A percentile compares a stretch with the other conserved stretches of the same genome.
Conservation (phyloP, 2,888 invertebrate genomes). For the Ornithoptera alexandrae region DNA sequence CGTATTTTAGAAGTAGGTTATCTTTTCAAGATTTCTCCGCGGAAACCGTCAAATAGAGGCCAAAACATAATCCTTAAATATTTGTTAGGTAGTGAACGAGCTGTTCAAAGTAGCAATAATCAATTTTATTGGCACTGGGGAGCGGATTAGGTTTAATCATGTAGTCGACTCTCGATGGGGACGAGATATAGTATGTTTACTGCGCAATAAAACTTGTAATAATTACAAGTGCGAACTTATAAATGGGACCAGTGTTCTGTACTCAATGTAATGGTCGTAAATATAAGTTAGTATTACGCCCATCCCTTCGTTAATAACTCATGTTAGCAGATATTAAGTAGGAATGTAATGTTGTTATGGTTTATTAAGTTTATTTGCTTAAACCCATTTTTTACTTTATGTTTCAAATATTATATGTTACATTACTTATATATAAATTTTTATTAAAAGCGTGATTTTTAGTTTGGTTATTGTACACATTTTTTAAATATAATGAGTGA, state of each 20-base stretch:
- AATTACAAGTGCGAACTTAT: neutral
- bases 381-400: neutral
- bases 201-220: neutral
- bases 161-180: neutral
- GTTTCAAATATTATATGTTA: neutral
- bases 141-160: neutral
- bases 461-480: too few species aligned
- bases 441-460: too few species aligned
- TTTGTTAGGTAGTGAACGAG: too few species aligned
- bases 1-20: too few species aligned
- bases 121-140: neutral
- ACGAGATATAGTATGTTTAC: slow-evolving; percentile 1
- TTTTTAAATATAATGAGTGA: too few species aligned
- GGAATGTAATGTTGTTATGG: neutral
- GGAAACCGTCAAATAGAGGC: too few species aligned
- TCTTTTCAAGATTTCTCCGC: too few species aligned
- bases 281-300: neutral
- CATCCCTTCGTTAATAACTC: neutral
- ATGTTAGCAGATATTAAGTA: neutral
- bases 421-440: neutral
- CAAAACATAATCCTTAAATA: too few species aligned
- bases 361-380: neutral
- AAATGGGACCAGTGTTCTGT: slow-evolving; percentile 1
- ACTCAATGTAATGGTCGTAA: slow-evolving; percentile 1
- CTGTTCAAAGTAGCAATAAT: neutral